Percentiles rank a stretch among this genome's conserved stretches.
Conservation (phyloP, 2,113 vertebrate genomes). For the Dolichotis patagonum region DNA sequence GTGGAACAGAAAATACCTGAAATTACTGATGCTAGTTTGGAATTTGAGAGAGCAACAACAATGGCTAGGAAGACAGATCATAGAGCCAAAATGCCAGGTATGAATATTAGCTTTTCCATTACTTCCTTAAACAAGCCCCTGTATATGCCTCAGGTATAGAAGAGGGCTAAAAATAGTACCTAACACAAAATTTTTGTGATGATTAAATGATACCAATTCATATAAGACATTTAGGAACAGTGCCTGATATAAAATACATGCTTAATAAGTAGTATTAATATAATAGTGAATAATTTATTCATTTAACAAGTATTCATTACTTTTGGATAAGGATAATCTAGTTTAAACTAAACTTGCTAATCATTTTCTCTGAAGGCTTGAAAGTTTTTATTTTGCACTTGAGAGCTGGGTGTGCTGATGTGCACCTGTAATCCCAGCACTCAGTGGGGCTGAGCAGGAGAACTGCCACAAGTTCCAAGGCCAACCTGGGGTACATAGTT, state of each 20-base stretch:
- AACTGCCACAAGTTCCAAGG: background rate
- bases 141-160: background rate
- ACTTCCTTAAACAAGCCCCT: background rate
- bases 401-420: background rate
- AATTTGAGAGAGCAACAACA: background rate
- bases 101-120: background rate
- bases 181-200: background rate
- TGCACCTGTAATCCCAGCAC: background rate
- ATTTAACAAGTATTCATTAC: background rate
- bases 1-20: background rate
- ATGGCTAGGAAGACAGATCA: background rate
- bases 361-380: slow-evolving; percentile 4
- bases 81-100: background rate
- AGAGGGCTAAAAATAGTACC: background rate
- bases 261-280: background rate
- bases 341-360: background rate
- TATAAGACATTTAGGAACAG: background rate
- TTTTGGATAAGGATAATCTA: slow-evolving; percentile 22
- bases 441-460: background rate
- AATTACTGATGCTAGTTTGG: background rate
- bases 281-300: slow-evolving; percentile 16
- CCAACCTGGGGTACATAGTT: background rate
- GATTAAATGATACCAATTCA: slow-evolving; percentile 3
- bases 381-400: background rate
- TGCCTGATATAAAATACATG: background rate